A percentile compares a stretch with the other conserved stretches of the same genome.
Conservation (phyloP, 2,797 vertebrate genomes). For the Gymnopithys bicolor region DNA sequence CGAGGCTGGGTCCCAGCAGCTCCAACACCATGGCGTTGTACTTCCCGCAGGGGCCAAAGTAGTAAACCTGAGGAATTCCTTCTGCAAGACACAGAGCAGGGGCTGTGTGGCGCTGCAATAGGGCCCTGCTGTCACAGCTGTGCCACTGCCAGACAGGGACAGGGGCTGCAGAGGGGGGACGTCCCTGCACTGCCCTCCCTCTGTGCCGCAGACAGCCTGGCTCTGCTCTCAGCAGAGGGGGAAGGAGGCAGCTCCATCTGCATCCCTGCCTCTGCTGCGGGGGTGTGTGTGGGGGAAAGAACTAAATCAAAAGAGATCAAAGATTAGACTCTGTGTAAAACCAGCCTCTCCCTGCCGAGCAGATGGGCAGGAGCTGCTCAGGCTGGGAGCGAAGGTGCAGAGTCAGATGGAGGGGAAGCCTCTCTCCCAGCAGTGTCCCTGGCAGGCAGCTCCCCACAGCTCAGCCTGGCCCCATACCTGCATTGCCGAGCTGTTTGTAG, state of each 20-base stretch:
- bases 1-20: conserved; percentile 96
- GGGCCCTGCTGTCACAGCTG: neutral
- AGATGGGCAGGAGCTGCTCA: neutral
- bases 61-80: conserved; percentile 99
- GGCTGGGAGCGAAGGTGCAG: neutral
- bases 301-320: conserved; percentile 31
- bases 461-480: conserved; percentile 80
- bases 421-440: neutral
- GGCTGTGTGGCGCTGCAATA: neutral
- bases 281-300: neutral
- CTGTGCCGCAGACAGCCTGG: accelerated
- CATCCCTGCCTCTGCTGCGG: neutral
- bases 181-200: neutral
- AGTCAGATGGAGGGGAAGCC: neutral
- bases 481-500: conserved; percentile 97
- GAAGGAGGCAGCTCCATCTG: conserved; percentile 33
- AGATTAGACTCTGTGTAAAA: neutral
- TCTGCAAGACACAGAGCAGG: conserved; percentile 75
- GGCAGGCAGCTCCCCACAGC: neutral
- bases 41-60: conserved; percentile 97
- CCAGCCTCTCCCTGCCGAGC: neutral
- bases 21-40: conserved; percentile 99
- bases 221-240: neutral
- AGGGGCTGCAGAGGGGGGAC: neutral
- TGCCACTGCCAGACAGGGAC: accelerated